Conservation (phyloP, 2,888 invertebrate species). For the Sisyra terminalis region DNA sequence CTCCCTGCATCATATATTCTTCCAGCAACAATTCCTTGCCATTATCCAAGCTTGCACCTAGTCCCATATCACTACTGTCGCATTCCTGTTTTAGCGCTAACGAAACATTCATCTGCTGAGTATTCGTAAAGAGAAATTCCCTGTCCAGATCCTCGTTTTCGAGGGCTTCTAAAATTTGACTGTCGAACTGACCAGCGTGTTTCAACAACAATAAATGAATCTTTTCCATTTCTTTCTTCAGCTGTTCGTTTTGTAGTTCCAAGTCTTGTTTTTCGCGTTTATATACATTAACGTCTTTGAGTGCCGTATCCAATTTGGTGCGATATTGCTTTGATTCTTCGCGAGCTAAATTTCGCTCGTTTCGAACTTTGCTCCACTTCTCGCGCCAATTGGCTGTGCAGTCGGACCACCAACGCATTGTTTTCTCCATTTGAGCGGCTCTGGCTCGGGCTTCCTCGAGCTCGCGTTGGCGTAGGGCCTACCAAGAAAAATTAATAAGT, state of each 20-base stretch:
- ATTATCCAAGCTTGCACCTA: conserved; percentile 17
- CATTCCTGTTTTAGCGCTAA: conserved; percentile 18
- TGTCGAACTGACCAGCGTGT: conserved; percentile 53
- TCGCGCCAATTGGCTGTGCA: conserved; percentile 93
- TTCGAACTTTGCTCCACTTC: conserved; percentile 90
- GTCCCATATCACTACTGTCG: conserved; percentile 20
- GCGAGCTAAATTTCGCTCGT: conserved; percentile 82
- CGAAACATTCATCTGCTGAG: neutral
- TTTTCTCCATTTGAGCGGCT: conserved; percentile 97
- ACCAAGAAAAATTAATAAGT: too few relatives aligned
- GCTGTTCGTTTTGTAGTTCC: conserved; percentile 55
- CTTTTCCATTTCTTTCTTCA: conserved; percentile 68
- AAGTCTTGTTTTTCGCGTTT: conserved; percentile 68
- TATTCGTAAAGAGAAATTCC: conserved; percentile 20
- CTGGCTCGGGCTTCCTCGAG: conserved; percentile 87
- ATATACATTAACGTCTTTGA: conserved; percentile 55
- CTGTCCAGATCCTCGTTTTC: conserved; percentile 28
- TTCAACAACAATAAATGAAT: conserved; percentile 48
- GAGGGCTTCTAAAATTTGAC: conserved; percentile 30
- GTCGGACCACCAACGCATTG: conserved; percentile 98
- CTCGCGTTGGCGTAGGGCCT: conserved; percentile 57
- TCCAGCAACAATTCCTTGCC: conserved; percentile 27
- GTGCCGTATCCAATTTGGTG: conserved; percentile 58
- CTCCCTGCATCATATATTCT: conserved; percentile 45
- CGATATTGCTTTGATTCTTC: conserved; percentile 77